Evolutionary conservation across 2,888 invertebrate genomes (phyloP), one percentile per base, ranked within the genome.

Genomic region (Kuschelorhynchus macadamiae): DNA sequence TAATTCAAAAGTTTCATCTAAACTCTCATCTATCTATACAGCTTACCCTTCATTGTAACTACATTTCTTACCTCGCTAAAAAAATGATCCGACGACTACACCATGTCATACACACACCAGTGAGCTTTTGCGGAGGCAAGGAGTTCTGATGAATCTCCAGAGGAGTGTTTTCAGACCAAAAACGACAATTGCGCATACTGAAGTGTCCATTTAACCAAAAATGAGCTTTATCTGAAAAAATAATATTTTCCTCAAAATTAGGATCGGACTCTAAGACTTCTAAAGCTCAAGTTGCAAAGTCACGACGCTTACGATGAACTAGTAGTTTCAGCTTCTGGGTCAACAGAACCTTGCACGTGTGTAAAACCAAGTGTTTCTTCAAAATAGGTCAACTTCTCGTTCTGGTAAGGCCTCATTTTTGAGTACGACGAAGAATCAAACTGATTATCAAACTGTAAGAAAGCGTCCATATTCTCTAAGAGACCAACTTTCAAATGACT

Each of bases 181-280:
- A 47, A 25, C 7, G 25, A 25, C 3, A 25, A 25, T 25, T 25
- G 3, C 3, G 25, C 25, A 25, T 3, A 7, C 7, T 25, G 7
- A 25, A 3, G 0, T 47, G 8, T 21, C 63, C 62, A 33, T 20
- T 20, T 5, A 64, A 30, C 21, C 41, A 36, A 36, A 67, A 67
- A 64, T 63, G 63, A 25, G 56, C 62, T 14, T 63, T 50, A 39
- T 63, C 67, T 3, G 8, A 18, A 14, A 67, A 55, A 30, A 64
- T 32, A 36, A 47, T 64, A 55, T 67, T 11, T 18, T 47, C 4
- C 9, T 5, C 20, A 47, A 47, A 47, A 47, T 47, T 47, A 11
- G 0, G 21, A 36, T 56, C 47, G 1, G 1, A 12, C 1, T 32
- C 8, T 8, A 53, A 7, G 0, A 33, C 36, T 0, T 20, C 4